Evolutionary conservation across 2,113 vertebrate species (phyloP).

Genomic region (Otolemur garnettii): DNA sequence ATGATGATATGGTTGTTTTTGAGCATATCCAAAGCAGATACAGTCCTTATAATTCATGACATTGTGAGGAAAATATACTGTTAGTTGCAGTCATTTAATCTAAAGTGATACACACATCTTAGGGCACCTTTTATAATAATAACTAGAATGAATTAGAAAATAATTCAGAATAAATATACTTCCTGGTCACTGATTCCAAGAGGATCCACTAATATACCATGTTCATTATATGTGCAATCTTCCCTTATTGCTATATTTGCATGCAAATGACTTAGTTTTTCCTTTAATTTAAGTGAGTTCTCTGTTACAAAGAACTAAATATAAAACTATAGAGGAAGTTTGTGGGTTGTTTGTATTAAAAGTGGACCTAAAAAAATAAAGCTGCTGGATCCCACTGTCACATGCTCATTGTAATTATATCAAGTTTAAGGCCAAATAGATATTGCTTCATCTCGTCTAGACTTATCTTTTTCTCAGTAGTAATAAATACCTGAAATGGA

Average conservation of each 20-base stretch:
- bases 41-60: neutral
- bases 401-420: constrained; percentile 42
- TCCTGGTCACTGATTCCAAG: constrained; percentile 49
- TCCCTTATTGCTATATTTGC: constrained; percentile 48
- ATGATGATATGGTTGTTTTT: neutral
- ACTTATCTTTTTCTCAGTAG: neutral
- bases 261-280: constrained; percentile 65
- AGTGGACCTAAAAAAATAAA: constrained; percentile 34
- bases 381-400: constrained; percentile 10
- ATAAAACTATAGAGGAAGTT: constrained; percentile 36
- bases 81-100: constrained; percentile 11
- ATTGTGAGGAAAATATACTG: neutral
- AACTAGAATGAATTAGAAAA: constrained; percentile 36
- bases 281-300: constrained; percentile 49
- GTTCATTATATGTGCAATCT: constrained; percentile 53
- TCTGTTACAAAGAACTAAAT: constrained; percentile 63
- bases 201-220: constrained; percentile 43
- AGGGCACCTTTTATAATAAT: constrained; percentile 6
- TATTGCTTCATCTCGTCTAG: neutral
- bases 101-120: neutral
- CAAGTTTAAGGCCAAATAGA: neutral
- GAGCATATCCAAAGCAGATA: neutral
- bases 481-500: neutral
- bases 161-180: constrained; percentile 49
- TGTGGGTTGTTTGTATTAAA: constrained; percentile 43